Percentiles rank a stretch among this genome's conserved stretches.
phyloP scores from a whole-genome alignment of 1,140 invertebrate genomes.

The Drosophila nigrodunni region DNA sequence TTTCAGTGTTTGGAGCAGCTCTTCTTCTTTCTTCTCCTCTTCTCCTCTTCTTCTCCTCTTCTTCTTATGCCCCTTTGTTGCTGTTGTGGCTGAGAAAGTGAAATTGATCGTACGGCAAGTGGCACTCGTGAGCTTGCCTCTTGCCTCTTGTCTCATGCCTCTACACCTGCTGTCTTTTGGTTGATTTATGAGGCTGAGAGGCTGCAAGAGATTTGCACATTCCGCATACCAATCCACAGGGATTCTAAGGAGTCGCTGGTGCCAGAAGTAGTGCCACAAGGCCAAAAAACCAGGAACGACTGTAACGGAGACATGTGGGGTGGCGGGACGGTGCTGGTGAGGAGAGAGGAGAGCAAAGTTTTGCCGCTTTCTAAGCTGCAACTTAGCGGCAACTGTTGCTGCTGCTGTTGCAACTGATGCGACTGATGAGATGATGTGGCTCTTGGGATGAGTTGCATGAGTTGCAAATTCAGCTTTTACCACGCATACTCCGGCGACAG shows the following conservation, averaged over 20 bases:
- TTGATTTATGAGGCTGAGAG: slow-evolving; percentile 33
- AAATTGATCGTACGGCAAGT: slow-evolving; percentile 73
- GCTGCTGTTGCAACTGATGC: slow-evolving; percentile 4
- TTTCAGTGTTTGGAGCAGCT: slow-evolving; percentile 67
- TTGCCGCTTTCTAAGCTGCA: slow-evolving; percentile 62
- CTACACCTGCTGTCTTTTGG: slow-evolving; percentile 4
- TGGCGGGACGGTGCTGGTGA: not conserved
- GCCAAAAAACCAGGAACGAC: not conserved
- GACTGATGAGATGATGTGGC: slow-evolving; percentile 28
- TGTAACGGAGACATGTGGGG: no score
- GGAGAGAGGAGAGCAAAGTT: not conserved
- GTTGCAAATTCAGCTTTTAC: slow-evolving; percentile 45
- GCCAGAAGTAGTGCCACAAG: not conserved
- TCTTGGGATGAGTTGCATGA: slow-evolving; percentile 45
- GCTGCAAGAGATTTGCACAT: slow-evolving; percentile 21
- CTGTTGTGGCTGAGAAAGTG: slow-evolving; percentile 64
- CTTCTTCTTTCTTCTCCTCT: slow-evolving; percentile 34
- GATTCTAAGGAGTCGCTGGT: slow-evolving; percentile 50
- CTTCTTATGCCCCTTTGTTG: slow-evolving; percentile 13
- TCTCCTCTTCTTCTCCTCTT: slow-evolving; percentile 20
- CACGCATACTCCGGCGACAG: slow-evolving; percentile 49
- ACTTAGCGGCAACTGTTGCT: slow-evolving; percentile 15
- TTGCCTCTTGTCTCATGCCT: slow-evolving; percentile 14
- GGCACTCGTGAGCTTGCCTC: slow-evolving; percentile 42
- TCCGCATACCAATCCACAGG: slow-evolving; percentile 26